Percentiles rank a stretch among this genome's conserved stretches.
These are phyloP conservation scores for Jacana jacana DNA, from an alignment of 2,113 vertebrate species.

Conservation along the genomic window DNA sequence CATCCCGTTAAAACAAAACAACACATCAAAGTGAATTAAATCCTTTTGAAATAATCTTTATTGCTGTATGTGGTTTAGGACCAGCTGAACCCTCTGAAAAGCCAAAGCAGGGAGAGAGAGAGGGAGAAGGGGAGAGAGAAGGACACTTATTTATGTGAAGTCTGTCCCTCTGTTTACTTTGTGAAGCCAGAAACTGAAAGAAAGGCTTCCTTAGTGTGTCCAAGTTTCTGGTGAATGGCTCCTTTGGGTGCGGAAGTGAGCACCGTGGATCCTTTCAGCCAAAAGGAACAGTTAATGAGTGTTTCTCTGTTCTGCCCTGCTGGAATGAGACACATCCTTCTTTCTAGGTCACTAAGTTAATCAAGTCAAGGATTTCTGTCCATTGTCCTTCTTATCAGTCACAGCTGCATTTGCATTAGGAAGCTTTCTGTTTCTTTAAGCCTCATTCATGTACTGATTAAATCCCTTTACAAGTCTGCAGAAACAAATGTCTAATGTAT, in stretches of 20 bases:
- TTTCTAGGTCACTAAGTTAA: slow-evolving; percentile 74
- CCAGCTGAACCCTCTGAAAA: slow-evolving; percentile 37
- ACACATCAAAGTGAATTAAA: slow-evolving; percentile 43
- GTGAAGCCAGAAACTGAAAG: slow-evolving; percentile 47
- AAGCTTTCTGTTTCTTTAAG: slow-evolving; percentile 59
- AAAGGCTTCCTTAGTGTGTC: slow-evolving; percentile 41
- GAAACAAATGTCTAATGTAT: slow-evolving; percentile 49
- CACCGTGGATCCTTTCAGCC: slow-evolving; percentile 39
- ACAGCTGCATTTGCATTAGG: slow-evolving; percentile 63
- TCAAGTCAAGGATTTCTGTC: slow-evolving; percentile 68
- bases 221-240: slow-evolving; percentile 59
- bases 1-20: slow-evolving; percentile 30
- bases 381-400: slow-evolving; percentile 67
- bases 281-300: slow-evolving; percentile 60
- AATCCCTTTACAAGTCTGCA: slow-evolving; percentile 46
- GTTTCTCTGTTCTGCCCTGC: slow-evolving; percentile 54
- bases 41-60: slow-evolving; percentile 40
- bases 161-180: slow-evolving; percentile 46
- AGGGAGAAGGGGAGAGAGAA: neutral
- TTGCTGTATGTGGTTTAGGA: slow-evolving; percentile 42
- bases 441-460: slow-evolving; percentile 50
- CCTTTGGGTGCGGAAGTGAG: slow-evolving; percentile 60
- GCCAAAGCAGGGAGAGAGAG: neutral
- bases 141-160: slow-evolving; percentile 48
- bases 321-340: slow-evolving; percentile 61